A percentile compares a stretch with the other conserved stretches of the same genome.
Conservation (phyloP, 2,888 invertebrate species). For the Netelia virgata region DNA sequence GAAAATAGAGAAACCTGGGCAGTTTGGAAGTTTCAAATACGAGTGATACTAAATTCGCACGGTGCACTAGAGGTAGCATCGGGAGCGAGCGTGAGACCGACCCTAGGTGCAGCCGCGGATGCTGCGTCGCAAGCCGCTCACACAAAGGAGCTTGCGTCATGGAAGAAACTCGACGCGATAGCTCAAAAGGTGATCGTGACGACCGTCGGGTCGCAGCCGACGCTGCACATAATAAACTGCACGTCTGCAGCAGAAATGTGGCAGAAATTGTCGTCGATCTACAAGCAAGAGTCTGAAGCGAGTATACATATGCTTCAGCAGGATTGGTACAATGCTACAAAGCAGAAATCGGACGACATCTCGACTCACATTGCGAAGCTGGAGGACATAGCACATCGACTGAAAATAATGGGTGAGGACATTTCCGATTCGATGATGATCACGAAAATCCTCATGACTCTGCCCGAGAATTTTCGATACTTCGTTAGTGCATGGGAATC, state of each 20-base stretch:
- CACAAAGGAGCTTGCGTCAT: conserved; percentile 17
- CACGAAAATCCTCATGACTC: too few species aligned
- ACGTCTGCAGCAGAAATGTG: conserved; percentile 74
- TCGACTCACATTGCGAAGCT: conserved; percentile 69
- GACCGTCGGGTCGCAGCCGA: conserved; percentile 52
- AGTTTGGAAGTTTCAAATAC: conserved; percentile 4
- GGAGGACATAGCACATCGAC: conserved; percentile 59
- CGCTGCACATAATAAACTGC: conserved; percentile 73
- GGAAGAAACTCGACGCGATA: conserved; percentile 60
- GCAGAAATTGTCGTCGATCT: conserved; percentile 71
- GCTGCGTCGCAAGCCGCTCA: background rate
- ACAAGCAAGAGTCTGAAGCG: conserved; percentile 74
- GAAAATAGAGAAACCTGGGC: too few species aligned
- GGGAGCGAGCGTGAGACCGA: background rate
- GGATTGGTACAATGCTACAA: conserved; percentile 62
- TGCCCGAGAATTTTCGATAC: too few species aligned
- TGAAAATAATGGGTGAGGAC: too few species aligned
- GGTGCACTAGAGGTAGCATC: background rate
- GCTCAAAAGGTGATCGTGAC: conserved; percentile 68
- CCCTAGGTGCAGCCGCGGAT: background rate
- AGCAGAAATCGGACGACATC: conserved; percentile 64
- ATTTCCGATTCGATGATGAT: too few species aligned
- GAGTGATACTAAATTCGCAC: background rate
- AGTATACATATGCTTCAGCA: conserved; percentile 70
- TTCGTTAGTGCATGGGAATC: too few species aligned